phyloP scores from a whole-genome alignment of 2,113 vertebrate genomes.

The Clupea harengus region DNA sequence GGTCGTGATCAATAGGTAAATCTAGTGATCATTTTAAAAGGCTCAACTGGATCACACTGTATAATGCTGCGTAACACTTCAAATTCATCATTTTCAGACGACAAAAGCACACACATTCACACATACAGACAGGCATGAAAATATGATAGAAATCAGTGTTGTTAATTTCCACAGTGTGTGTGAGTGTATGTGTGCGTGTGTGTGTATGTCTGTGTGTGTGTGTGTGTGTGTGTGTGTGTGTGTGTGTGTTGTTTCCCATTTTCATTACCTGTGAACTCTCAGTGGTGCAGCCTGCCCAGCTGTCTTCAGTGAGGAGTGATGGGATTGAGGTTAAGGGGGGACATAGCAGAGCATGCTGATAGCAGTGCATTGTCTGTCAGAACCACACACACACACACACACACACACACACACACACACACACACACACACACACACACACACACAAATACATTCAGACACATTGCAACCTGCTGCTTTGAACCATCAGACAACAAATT shows the following conservation, averaged over 20 bases:
- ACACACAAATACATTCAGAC: slow-evolving; percentile 12
- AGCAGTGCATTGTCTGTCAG: slow-evolving; percentile 42
- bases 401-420: slow-evolving; percentile 24
- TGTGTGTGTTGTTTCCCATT: neutral
- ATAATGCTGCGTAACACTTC: neutral
- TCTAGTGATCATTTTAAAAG: neutral
- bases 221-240: neutral
- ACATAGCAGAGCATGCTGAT: slow-evolving; percentile 53
- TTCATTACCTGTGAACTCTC: neutral
- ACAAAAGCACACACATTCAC: neutral
- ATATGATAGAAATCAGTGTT: neutral
- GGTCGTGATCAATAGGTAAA: neutral
- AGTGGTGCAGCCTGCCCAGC: neutral
- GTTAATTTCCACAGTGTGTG: neutral
- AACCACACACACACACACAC: slow-evolving; percentile 37
- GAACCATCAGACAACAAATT: slow-evolving; percentile 51
- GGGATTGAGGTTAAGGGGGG: slow-evolving; percentile 53
- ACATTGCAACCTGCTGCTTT: slow-evolving; percentile 1
- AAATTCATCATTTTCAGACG: neutral
- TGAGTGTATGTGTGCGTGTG: neutral
- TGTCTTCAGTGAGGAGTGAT: slow-evolving; percentile 12
- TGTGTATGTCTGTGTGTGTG: neutral
- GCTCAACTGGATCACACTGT: neutral
- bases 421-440: slow-evolving; percentile 29
- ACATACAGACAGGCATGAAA: neutral